phyloP scores from a whole-genome alignment of 2,797 vertebrate genomes.

The Furcifer pardalis region DNA sequence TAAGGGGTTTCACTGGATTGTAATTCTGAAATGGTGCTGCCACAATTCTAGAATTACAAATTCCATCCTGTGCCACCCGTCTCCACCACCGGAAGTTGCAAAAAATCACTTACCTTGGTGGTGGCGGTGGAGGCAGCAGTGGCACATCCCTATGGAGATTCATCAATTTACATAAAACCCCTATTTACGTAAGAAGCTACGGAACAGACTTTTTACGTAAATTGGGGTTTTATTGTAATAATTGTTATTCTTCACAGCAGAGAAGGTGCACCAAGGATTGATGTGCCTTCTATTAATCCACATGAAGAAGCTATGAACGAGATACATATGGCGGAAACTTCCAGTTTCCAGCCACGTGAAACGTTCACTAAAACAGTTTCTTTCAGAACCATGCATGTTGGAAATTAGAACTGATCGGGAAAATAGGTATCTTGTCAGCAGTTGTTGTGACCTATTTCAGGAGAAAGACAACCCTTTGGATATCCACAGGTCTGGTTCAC shows the following conservation, averaged over 20 bases:
- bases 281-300: neutral
- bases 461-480: neutral
- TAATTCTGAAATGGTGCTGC: no score
- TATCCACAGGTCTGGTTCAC: neutral
- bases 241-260: constrained; percentile 25
- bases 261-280: neutral
- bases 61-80: no score
- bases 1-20: no score
- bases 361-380: neutral
- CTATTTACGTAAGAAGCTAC: no score
- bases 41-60: no score
- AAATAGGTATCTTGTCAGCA: neutral
- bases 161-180: no score
- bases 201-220: no score
- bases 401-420: neutral
- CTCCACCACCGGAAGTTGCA: no score
- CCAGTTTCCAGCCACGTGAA: constrained; percentile 14
- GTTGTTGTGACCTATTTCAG: neutral
- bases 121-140: no score
- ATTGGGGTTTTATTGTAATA: no score
- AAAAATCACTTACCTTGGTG: no score
- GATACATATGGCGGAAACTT: neutral
- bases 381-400: constrained; percentile 10
- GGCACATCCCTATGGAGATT: no score
- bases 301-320: neutral